Evolutionary conservation across 2,113 vertebrate genomes (phyloP).

Genomic region (Pteruthius melanotis): DNA sequence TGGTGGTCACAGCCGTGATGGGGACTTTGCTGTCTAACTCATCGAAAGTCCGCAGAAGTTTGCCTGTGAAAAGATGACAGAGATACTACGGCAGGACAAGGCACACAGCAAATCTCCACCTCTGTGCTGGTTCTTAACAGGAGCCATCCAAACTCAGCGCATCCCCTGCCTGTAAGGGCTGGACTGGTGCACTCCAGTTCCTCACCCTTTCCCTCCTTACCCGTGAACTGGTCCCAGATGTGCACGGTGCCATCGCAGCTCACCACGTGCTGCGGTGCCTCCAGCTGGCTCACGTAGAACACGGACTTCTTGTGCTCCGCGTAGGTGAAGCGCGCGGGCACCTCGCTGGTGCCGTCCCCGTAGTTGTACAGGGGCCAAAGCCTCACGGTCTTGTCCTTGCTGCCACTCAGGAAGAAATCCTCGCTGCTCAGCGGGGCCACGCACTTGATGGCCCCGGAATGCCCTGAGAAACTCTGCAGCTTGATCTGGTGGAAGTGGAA

Average conservation of each 20-base stretch:
- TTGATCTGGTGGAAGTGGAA: slow-evolving; percentile 98
- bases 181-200: not conserved
- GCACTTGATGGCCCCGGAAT: slow-evolving; percentile 88
- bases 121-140: not conserved
- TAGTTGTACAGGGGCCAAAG: slow-evolving; percentile 95
- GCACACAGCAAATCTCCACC: not conserved
- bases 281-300: slow-evolving; percentile 90
- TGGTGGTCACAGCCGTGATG: slow-evolving; percentile 89
- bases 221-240: slow-evolving; percentile 95
- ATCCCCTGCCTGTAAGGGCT: not conserved
- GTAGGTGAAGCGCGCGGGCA: slow-evolving; percentile 83
- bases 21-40: slow-evolving; percentile 88
- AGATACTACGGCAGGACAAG: not conserved
- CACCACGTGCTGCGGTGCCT: slow-evolving; percentile 87
- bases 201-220: slow-evolving; percentile 63
- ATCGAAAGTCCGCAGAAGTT: slow-evolving; percentile 87
- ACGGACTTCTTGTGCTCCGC: slow-evolving; percentile 88
- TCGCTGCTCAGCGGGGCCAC: slow-evolving; percentile 86
- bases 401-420: slow-evolving; percentile 95
- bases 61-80: slow-evolving; percentile 71
- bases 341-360: slow-evolving; percentile 87
- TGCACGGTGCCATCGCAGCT: slow-evolving; percentile 96
- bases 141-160: not conserved
- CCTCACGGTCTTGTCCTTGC: slow-evolving; percentile 94
- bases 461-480: slow-evolving; percentile 92